Evolutionary conservation across 2,113 vertebrate species (phyloP), one percentile per base, ranked within the genome.

Genomic region (Circaetus cinerascens): DNA sequence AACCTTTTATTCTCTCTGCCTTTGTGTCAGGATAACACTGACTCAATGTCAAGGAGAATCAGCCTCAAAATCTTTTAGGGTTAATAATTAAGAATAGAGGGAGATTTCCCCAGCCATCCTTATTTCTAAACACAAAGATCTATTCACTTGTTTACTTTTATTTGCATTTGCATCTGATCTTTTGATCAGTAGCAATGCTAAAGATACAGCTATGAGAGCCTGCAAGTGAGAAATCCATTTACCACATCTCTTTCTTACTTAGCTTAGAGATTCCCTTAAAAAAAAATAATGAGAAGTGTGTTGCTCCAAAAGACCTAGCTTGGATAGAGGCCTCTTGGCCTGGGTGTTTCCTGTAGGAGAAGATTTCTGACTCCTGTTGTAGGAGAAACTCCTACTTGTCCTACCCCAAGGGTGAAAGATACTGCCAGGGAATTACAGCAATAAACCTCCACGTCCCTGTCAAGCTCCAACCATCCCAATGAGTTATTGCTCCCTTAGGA

Each of bases 391-490:
- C 69, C 77, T 71, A 62, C 80, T 93, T 82, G 66, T 95, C 93
- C 91, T 86, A 55, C 62, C 93, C 67, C n/a, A 79, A 73, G 81
- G 84, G 57, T 34, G 62, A 72, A 91, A 94, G 88, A 81, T 20
- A 85, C 53, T 95, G 93, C 86, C 93, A 97, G 84, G 62, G 86
- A 95, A 93, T 82, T 93, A 82, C 29, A 82, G 81, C 56, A 95
- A 94, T 87, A 94, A 82, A 91, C 57, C 64, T 85, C 53, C 77
- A 87, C 45, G 77, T 87, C 71, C n/a, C 57, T 88, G 91, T 76
- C 91, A 95, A 89, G 38, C 38, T 85, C 66, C 73, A 96, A 85
- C 53, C 66, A 91, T 19, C n/a, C 66, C 74, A 34, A 13, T 76
- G 77, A 95, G 22, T 95, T 95, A 86, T 93, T 82, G 78, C 38